Evolutionary conservation across 2,888 invertebrate genomes (phyloP), one percentile per base, ranked within the genome.

Genomic region (Marronus borbonicus): DNA sequence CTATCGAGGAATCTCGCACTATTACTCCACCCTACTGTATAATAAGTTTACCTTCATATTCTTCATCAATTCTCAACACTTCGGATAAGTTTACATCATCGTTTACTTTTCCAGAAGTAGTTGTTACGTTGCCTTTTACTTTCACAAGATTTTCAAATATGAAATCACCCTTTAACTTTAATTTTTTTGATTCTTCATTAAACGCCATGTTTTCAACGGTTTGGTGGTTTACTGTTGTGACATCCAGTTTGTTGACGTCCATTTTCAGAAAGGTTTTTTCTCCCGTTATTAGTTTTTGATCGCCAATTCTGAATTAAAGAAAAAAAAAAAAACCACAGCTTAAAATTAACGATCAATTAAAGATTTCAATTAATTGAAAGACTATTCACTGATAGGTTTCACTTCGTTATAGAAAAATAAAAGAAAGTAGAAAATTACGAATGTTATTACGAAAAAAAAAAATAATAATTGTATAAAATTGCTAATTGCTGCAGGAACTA

Each of bases 241-340:
- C 85, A 62, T 81, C 82, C 36, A 88, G 50, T 72, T 84, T 79
- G 24, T 86, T 80, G 0, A 86, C 82, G 62, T 82, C 68, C 49
- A 87, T 55, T 80, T 86, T 83, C 17, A 78, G 80, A 72, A 89
- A 86, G 0, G 83, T 85, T 82, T 88, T 89, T 24, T 83, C 80
- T 14, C 85, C 85, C 3, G 74, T 60, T 39, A 87, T 84, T 12
- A 74, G 75, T 44, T 76, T 77, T 4, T 72, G 14, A 64, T 62
- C 50, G n/a, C 77, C 70, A 14, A 62, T 14, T 64, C 64, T 70
- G 64, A 66, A 28, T 3, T 4, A 31, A 28, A 31, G 2, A 62
- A 14, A n/a, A 62, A 14, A 62, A 14, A 12, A 17, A 28, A 3
- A 58, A 7, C 31, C 31, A 36, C 5, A 36, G 5, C 31, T 36